phyloP scores from a whole-genome alignment of 2,113 vertebrate genomes.

The Ondatra zibethicus region DNA sequence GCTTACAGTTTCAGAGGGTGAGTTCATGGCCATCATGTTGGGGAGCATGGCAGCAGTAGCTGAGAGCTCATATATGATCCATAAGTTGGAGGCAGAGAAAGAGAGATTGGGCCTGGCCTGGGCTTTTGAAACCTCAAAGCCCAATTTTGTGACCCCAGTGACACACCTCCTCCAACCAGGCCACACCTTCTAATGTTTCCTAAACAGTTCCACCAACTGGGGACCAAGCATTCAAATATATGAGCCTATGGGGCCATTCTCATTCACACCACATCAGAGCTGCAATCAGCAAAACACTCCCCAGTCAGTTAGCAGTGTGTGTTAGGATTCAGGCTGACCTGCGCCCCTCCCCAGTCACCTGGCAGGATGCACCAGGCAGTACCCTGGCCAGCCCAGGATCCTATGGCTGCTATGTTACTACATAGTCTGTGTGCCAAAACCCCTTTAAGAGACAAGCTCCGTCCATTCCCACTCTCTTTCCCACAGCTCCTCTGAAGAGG shows the following conservation, averaged over 20 bases:
- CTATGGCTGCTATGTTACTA: too few relatives aligned
- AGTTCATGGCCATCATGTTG: not conserved
- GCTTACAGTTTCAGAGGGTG: not conserved
- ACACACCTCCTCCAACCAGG: not conserved
- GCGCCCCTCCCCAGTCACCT: too few relatives aligned
- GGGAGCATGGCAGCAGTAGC: not conserved
- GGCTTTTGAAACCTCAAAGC: not conserved
- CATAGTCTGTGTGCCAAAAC: too few relatives aligned
- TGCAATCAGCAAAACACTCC: not conserved
- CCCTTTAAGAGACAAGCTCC: too few relatives aligned
- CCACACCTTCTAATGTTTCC: not conserved
- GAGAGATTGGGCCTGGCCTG: not conserved
- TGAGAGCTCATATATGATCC: not conserved
- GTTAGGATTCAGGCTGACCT: too few relatives aligned
- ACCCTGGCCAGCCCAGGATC: too few relatives aligned
- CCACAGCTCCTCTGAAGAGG: too few relatives aligned
- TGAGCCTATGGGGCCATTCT: not conserved
- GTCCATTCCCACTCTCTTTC: too few relatives aligned
- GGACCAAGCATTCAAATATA: not conserved
- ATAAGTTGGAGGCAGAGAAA: not conserved
- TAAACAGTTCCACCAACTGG: not conserved
- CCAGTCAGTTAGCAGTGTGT: not conserved
- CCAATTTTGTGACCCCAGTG: not conserved
- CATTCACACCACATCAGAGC: not conserved
- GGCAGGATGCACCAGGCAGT: too few relatives aligned